A percentile compares a stretch with the other conserved stretches of the same genome.
These are phyloP conservation scores for Diglossa brunneiventris DNA, from an alignment of 2,113 vertebrate species.

Conservation along the genomic window DNA sequence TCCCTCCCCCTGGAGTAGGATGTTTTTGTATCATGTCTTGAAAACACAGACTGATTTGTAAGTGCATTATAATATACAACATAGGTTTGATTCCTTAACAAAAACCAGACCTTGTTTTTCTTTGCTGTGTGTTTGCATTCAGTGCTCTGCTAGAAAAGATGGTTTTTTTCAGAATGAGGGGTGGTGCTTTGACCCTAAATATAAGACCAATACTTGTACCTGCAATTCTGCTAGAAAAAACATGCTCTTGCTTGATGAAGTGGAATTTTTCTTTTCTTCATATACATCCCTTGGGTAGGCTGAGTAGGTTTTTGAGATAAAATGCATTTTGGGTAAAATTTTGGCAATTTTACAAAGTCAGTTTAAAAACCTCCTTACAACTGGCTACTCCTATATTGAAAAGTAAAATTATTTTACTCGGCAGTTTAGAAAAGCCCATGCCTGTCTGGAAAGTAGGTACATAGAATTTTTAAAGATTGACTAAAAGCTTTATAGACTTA, in stretches of 20 bases:
- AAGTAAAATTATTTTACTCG: not conserved
- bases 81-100: not conserved
- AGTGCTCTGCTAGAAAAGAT: not conserved
- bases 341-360: not conserved
- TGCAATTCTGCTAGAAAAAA: not conserved
- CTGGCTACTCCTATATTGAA: not conserved
- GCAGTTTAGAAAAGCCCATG: not conserved
- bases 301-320: not conserved
- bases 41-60: not conserved
- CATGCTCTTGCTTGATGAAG: not conserved
- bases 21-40: accelerated
- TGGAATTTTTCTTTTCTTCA: not conserved
- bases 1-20: not conserved
- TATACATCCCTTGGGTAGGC: not conserved
- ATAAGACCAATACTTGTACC: not conserved
- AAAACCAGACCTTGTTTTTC: not conserved
- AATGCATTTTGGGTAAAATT: not conserved
- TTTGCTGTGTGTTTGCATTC: not conserved
- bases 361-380: not conserved
- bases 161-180: not conserved
- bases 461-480: not conserved
- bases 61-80: not conserved
- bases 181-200: not conserved
- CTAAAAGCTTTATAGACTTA: not conserved
- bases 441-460: not conserved